Base-by-base conservation (phyloP, 2,113 vertebrate genomes). In the Ceyx margarethae region DNA sequence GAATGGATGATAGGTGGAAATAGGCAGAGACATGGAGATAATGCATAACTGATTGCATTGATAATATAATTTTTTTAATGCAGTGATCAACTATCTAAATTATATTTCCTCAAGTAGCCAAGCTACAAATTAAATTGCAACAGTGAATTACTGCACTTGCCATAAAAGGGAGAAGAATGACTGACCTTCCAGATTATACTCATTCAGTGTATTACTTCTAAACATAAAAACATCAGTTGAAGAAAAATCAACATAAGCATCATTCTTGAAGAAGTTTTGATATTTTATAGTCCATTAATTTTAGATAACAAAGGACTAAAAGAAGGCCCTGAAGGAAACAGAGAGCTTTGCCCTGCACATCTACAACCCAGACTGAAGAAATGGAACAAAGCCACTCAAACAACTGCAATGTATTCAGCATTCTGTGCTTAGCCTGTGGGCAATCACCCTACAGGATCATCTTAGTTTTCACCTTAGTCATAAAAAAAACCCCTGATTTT, bases 121-220 rank as follows among this genome's bases (percentile, higher is more conserved):
- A 92, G 57, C 22, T 46, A 85, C 33, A 91, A 89, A 95, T 82
- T 90, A 93, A 87, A 85, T 56, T 81, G 40, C 50, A 84, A 65
- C 17, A 90, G 72, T 71, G 65, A 94, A 78, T 67, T 84, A 75
- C 64, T 51, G 56, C 4, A 62, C 18, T 83, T 89, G 45, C 29
- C 53, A 53, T 17, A 80, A 87, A 83, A 33, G 31, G 57, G 18
- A 83, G 40, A 67, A 48, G 3, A 91, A 89, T 82, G 69, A 85
- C 33, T 75, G 31, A 62, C 61, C 57, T 93, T 85, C 10, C 46
- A 89, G 77, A 64, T 12, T 3, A 50, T 60, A 77, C 7, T 76
- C 37, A 42, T 50, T 76, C 42, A 56, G 25, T 21, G 7, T 20
- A 90, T 80, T 80, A 71, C 71, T 78, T 83, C 61, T 50, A 31